A percentile compares a stretch with the other conserved stretches of the same genome.
phyloP scores from a whole-genome alignment of 2,113 vertebrate genomes.

The Brachyhypopomus gauderio region DNA sequence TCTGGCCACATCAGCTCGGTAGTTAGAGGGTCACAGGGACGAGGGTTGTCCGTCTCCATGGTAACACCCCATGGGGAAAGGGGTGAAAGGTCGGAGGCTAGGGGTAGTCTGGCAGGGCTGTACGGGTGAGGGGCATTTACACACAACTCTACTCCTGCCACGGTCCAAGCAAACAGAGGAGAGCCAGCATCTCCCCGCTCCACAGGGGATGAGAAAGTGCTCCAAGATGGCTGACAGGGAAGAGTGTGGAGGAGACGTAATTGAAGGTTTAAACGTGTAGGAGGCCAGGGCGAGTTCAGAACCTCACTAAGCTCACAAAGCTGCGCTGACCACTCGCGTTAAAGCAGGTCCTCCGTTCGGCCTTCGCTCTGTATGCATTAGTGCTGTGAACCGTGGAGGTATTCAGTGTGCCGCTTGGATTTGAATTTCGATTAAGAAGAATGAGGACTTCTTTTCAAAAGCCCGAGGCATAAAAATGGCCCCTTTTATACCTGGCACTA shows the following conservation, averaged over 20 bases:
- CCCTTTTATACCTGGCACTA: constrained; percentile 34
- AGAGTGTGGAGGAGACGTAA: constrained; percentile 11
- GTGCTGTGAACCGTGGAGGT: not conserved
- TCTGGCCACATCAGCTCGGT: constrained; percentile 13
- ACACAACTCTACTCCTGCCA: constrained; percentile 20
- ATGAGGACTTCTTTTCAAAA: not conserved
- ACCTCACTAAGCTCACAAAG: not conserved
- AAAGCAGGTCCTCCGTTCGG: not conserved
- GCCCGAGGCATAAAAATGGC: constrained; percentile 13
- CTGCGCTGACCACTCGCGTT: constrained; percentile 16
- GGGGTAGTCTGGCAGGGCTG: constrained; percentile 73
- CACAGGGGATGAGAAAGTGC: not conserved
- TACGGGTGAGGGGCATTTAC: constrained; percentile 65
- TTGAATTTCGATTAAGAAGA: not conserved
- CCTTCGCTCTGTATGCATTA: not conserved
- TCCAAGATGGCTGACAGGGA: constrained; percentile 21
- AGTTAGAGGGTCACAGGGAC: constrained; percentile 47
- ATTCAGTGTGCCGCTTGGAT: not conserved
- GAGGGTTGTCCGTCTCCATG: constrained; percentile 95
- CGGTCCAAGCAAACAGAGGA: not conserved
- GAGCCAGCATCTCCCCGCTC: constrained; percentile 19
- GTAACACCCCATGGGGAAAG: constrained; percentile 82
- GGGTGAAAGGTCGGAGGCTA: constrained; percentile 65
- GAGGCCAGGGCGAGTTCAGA: constrained; percentile 1
- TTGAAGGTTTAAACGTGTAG: not conserved